Base-by-base conservation (phyloP, 2,888 invertebrate genomes). In the Aspidiotus rigidus region DNA sequence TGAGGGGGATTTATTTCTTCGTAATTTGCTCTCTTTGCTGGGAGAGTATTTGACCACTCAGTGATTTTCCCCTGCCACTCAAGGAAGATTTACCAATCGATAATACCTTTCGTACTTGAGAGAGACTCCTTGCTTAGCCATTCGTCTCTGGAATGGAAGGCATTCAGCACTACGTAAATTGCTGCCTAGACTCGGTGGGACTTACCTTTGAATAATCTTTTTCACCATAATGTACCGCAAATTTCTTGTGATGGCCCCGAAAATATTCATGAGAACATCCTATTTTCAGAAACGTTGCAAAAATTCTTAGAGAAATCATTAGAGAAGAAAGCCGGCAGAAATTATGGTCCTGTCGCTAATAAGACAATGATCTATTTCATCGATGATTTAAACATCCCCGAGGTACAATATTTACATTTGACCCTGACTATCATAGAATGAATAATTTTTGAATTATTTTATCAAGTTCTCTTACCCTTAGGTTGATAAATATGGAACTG, bases 371-470 rank as follows among this genome's bases (percentile, higher is more conserved):
- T 96, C 67, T 96, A 94, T 79, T 96, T 96, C 77, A 86, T 96
- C 70, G 96, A 96, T 76, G 96, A 96, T 75, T 85, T 96, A 86
- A 96, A 96, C 77, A 96, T 96, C 94, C 96, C 96, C 0, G 93
- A 93, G 80, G 94, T 82, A 73, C 6, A 2, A 49, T 49, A 6
- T n/a, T 49, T 6, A 49, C 16, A 17, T 56, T 16, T 56, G 2
- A 5, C 3, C 16, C 7, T 28, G 2, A 28, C 5, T 28, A 1
- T 28, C 5, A 28, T 28, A 28, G 28, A 5, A 28, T 28, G 16
- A 49, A 49, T 17, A 56, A 56, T 16, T n/a, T 10, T 56, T 16
- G 10, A n/a, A 56, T 56, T 56, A 1, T 56, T 16, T 56, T 2
- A n/a, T 53, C 1, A 53, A 3, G 53, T 53, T 13, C 28, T 62